phyloP scores from a whole-genome alignment of 1,140 invertebrate genomes.

The Pomphorhynchus laevis region DNA sequence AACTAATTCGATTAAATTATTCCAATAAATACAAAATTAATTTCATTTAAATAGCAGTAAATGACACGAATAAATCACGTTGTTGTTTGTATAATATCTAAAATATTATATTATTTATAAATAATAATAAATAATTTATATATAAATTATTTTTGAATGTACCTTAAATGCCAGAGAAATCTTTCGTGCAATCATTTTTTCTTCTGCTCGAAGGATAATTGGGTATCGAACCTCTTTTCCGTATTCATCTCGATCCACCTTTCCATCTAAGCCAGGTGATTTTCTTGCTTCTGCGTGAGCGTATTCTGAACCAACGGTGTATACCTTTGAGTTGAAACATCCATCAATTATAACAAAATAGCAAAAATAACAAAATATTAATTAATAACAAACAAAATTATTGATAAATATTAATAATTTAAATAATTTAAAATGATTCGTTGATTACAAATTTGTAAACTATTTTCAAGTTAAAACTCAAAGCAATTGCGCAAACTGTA shows the following conservation, averaged over 20 bases:
- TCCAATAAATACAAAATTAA: too few species aligned
- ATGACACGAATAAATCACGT: too few species aligned
- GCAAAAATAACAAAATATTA: too few species aligned
- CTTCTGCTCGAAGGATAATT: constrained; percentile 70
- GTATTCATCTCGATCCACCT: constrained; percentile 82
- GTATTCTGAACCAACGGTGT: constrained; percentile 80
- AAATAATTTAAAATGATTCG: neutral
- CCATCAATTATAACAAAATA: neutral
- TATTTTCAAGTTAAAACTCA: neutral
- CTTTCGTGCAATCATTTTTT: constrained; percentile 92
- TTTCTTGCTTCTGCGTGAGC: constrained; percentile 93
- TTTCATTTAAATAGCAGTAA: too few species aligned
- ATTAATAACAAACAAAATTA: too few species aligned
- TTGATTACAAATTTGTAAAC: neutral
- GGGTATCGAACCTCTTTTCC: constrained; percentile 95
- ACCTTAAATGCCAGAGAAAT: constrained; percentile 75
- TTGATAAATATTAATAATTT: neutral
- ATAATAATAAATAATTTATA: too few species aligned
- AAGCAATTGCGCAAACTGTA: too few species aligned
- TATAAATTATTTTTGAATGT: constrained; percentile 1
- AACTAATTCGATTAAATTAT: too few species aligned
- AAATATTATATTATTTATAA: too few species aligned
- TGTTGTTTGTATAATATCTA: too few species aligned
- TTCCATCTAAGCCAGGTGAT: constrained; percentile 64
- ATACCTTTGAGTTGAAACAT: constrained; percentile 26